These are phyloP conservation scores for Pantelozetes paolii DNA, from an alignment of 2,888 invertebrate genomes.

Conservation along the genomic window DNA sequence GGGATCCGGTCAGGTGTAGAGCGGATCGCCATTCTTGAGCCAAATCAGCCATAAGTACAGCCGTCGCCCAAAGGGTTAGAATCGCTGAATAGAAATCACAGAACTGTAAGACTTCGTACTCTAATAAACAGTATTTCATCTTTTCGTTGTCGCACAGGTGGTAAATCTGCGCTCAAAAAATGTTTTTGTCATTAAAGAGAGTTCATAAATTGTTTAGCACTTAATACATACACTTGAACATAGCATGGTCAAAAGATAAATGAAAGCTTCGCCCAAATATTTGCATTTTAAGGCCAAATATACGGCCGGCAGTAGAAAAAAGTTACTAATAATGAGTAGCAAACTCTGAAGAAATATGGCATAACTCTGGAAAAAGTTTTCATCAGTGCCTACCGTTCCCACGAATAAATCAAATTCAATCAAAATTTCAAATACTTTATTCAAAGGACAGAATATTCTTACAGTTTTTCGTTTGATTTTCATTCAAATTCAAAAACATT, in stretches of 20 bases:
- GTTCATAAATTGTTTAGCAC: neutral
- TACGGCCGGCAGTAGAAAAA: conserved; percentile 54
- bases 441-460: too few relatives aligned
- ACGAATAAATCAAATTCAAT: too few relatives aligned
- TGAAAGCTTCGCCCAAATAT: conserved; percentile 52
- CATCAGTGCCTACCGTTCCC: too few relatives aligned
- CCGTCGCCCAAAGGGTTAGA: conserved; percentile 61
- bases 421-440: too few relatives aligned
- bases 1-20: conserved; percentile 58
- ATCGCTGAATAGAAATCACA: conserved; percentile 61
- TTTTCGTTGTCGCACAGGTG: conserved; percentile 52
- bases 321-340: conserved; percentile 54
- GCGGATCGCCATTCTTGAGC: conserved; percentile 54
- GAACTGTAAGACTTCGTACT: conserved; percentile 57
- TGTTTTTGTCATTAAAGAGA: neutral
- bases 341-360: conserved; percentile 50
- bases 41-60: conserved; percentile 58
- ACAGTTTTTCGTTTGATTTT: too few relatives aligned
- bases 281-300: conserved; percentile 51
- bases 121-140: conserved; percentile 45
- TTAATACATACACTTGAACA: conserved; percentile 53
- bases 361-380: conserved; percentile 49
- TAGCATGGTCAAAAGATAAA: conserved; percentile 54
- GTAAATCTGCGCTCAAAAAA: conserved; percentile 18
- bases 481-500: too few relatives aligned